These are phyloP conservation scores for Rhagonycha lutea DNA, from an alignment of 2,888 invertebrate genomes.

Conservation along the genomic window DNA sequence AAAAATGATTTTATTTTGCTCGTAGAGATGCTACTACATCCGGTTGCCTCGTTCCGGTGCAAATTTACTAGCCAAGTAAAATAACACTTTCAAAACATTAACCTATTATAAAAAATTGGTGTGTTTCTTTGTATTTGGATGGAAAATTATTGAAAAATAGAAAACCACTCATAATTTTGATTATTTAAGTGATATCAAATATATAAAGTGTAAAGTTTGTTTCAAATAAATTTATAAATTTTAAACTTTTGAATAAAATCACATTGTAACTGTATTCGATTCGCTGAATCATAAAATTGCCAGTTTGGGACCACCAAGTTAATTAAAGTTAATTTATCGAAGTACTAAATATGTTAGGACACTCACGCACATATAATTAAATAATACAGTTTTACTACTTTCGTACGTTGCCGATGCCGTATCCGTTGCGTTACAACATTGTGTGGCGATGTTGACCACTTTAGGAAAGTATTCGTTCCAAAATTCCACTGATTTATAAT, in stretches of 20 bases:
- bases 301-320: neutral
- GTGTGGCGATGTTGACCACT: constrained; percentile 71
- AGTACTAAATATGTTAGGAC: neutral
- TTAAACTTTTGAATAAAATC: neutral
- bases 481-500: constrained; percentile 79
- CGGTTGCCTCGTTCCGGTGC: too few relatives aligned
- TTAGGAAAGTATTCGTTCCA: constrained; percentile 85
- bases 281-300: neutral
- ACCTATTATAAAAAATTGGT: too few relatives aligned
- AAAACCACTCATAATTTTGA: neutral
- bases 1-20: too few relatives aligned
- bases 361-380: neutral
- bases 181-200: neutral
- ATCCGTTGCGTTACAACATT: constrained; percentile 70
- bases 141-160: neutral
- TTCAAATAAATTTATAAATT: neutral
- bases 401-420: neutral
- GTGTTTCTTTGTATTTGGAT: neutral
- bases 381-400: neutral
- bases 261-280: neutral
- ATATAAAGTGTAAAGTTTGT: neutral
- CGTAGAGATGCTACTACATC: too few relatives aligned
- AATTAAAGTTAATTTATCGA: neutral
- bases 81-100: too few relatives aligned
- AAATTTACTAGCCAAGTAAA: too few relatives aligned